A percentile compares a stretch with the other conserved stretches of the same genome.
phyloP scores from a whole-genome alignment of 2,113 vertebrate species.

The Rhabdornis inornatus region DNA sequence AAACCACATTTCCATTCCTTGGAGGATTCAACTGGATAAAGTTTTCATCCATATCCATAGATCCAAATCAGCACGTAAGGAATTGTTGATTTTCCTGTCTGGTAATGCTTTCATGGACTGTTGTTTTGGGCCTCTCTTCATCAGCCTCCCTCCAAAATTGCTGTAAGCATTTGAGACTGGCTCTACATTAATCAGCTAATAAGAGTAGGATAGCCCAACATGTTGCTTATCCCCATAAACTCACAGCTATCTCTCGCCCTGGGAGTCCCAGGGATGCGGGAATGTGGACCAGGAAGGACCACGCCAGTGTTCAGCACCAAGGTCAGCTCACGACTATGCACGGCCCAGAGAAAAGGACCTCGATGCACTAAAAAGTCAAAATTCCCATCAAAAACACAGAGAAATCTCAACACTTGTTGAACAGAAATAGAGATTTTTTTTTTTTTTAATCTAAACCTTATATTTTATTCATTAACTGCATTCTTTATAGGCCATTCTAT shows the following conservation, averaged over 20 bases:
- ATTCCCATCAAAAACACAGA: not conserved
- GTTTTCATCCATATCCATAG: not conserved
- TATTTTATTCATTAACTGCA: not conserved
- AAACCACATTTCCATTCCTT: not conserved
- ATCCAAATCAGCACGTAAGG: not conserved
- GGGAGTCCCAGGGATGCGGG: not conserved
- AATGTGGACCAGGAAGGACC: accelerated
- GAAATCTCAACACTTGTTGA: not conserved
- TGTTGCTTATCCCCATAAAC: not conserved
- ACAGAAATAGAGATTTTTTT: not conserved
- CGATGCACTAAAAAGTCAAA: not conserved
- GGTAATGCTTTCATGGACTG: not conserved
- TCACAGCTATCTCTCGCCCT: not conserved
- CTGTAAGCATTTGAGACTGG: not conserved
- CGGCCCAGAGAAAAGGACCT: not conserved
- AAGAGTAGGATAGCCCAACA: not conserved
- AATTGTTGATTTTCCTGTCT: not conserved
- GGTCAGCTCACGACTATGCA: not conserved
- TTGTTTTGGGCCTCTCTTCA: not conserved
- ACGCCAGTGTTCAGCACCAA: not conserved
- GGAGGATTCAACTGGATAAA: not conserved
- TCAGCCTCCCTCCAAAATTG: not conserved
- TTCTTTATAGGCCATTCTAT: not conserved
- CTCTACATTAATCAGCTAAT: not conserved
- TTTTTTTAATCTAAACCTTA: not conserved